Conservation (phyloP, 2,888 invertebrate species). For the Cosmia trapezina region DNA sequence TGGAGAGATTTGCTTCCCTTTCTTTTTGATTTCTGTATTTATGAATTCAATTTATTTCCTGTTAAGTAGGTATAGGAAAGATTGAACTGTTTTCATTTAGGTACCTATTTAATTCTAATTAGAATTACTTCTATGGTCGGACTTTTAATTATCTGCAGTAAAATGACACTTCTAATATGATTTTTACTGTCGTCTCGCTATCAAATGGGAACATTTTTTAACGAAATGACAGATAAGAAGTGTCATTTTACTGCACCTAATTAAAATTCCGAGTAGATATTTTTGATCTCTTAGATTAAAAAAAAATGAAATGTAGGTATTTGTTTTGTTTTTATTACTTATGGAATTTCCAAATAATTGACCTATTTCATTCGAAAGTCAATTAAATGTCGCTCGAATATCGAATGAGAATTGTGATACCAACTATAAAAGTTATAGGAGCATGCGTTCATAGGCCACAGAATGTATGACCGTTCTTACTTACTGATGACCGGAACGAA, state of each 20-base stretch:
- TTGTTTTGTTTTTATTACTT: neutral
- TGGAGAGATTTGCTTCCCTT: constrained; percentile 41
- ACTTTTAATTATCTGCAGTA: too few species aligned
- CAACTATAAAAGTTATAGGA: neutral
- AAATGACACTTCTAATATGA: too few species aligned
- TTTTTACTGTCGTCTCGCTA: too few species aligned
- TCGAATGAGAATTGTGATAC: neutral
- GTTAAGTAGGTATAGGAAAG: neutral
- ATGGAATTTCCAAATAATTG: neutral
- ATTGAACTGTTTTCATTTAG: neutral
- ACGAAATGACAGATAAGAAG: too few species aligned
- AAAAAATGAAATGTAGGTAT: too few species aligned
- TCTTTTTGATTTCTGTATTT: constrained; percentile 20
- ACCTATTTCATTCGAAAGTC: neutral
- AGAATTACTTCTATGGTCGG: too few species aligned
- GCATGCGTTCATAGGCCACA: constrained; percentile 1
- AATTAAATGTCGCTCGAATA: neutral
- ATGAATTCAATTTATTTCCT: constrained; percentile 11
- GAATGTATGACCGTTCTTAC: neutral
- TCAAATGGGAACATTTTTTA: too few species aligned
- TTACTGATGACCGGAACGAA: constrained; percentile 43
- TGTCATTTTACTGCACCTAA: too few species aligned
- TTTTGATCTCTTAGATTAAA: neutral
- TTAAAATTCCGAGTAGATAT: too few species aligned
- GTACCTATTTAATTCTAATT: too few species aligned